Conservation (phyloP, 1,140 invertebrate genomes). For the Drosophila pandora region DNA sequence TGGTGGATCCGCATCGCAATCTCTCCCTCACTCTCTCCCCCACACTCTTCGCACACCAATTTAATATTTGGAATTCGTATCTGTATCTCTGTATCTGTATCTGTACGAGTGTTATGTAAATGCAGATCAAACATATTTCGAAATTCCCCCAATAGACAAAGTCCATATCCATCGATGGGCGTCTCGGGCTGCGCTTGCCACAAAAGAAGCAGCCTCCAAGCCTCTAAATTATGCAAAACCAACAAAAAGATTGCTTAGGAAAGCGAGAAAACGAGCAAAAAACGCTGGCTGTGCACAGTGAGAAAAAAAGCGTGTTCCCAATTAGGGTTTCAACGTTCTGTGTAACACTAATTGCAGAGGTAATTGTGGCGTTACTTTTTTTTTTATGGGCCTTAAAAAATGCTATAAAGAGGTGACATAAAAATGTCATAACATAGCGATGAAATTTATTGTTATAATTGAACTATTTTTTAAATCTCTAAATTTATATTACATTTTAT, state of each 20-base stretch:
- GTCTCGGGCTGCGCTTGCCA: slow-evolving; percentile 39
- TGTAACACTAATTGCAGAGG: not conserved
- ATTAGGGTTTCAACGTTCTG: slow-evolving; percentile 4
- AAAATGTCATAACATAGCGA: too few relatives aligned
- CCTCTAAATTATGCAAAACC: slow-evolving; percentile 68
- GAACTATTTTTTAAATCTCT: too few relatives aligned
- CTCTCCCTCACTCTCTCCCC: slow-evolving; percentile 1
- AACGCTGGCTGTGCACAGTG: slow-evolving; percentile 59
- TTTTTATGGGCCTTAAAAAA: not conserved
- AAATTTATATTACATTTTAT: too few relatives aligned
- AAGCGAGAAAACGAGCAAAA: slow-evolving; percentile 65
- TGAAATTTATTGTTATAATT: too few relatives aligned
- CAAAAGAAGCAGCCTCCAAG: slow-evolving; percentile 59
- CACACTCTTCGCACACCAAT: slow-evolving; percentile 15
- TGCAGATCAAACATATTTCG: slow-evolving; percentile 58
- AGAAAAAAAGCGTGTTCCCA: slow-evolving; percentile 1
- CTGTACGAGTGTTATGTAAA: slow-evolving; percentile 41
- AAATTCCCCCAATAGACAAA: slow-evolving; percentile 42
- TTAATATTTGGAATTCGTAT: slow-evolving; percentile 1
- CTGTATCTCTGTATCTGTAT: not conserved
- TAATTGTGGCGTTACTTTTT: not conserved
- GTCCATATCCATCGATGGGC: slow-evolving; percentile 27
- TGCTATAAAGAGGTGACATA: too few relatives aligned
- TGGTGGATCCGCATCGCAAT: slow-evolving; percentile 14
- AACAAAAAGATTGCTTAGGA: slow-evolving; percentile 64